Evolutionary conservation across 2,797 vertebrate genomes (phyloP).

Genomic region (Urocyon cinereoargenteus): DNA sequence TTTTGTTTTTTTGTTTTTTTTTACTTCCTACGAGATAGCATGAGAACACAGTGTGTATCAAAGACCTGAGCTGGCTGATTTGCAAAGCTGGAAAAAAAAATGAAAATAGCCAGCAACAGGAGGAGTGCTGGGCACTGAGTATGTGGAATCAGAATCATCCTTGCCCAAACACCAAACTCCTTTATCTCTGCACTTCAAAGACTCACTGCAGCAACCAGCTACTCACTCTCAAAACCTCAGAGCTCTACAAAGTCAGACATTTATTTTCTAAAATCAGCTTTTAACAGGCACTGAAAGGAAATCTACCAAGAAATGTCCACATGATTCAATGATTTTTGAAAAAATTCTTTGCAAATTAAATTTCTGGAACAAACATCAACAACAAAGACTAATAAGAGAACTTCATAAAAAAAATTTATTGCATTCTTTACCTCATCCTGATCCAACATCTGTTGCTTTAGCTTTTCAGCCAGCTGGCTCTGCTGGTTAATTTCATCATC

Average conservation of each 20-base stretch:
- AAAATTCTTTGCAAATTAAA: conserved; percentile 53
- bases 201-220: neutral
- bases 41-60: neutral
- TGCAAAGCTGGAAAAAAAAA: neutral
- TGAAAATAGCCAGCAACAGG: neutral
- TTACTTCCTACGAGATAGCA: neutral
- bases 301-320: conserved; percentile 54
- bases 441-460: conserved; percentile 99
- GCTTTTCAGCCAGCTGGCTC: conserved; percentile 97
- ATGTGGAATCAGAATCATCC: neutral
- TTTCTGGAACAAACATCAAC: conserved; percentile 62
- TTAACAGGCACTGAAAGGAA: conserved; percentile 16
- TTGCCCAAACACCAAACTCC: neutral
- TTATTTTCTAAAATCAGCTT: conserved; percentile 22
- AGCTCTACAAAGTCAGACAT: neutral
- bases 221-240: neutral
- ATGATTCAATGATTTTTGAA: conserved; percentile 44
- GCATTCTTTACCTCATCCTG: conserved; percentile 95
- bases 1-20: neutral
- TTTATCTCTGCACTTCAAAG: neutral
- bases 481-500: conserved; percentile 99
- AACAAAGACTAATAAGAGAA: conserved; percentile 56
- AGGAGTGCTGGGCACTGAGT: neutral
- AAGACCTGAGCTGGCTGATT: neutral
- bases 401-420: neutral